Evolutionary conservation across 2,888 invertebrate species (phyloP), one percentile per base, ranked within the genome.

Genomic region (Drosophila acutilabella): DNA sequence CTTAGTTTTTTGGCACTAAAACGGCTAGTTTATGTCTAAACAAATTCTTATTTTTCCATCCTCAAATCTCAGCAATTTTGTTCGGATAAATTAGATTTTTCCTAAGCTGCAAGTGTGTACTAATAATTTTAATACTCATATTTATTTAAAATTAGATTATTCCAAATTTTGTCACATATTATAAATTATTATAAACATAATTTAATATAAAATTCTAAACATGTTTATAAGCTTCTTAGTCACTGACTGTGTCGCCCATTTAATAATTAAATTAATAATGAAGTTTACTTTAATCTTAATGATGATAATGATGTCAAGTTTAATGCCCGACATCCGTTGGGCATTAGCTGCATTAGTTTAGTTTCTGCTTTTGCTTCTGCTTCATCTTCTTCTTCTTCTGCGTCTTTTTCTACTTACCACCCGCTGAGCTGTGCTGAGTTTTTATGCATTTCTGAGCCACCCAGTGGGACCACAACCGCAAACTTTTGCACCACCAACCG

Each of bases 371-470:
- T 13, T 36, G 36, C 36, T 36, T 4, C 11, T 4, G 2, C 11
- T 11, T 13, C 36, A 0, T 36, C 36, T 36, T 36, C 13, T 36
- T 8, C 6, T 1, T 30, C 7, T 8, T 30, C 8, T 23, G 5
- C 23, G 4, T 23, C 40, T 41, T 16, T 16, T 18, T 47, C 30
- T 50, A 14, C 50, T 36, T 40, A 41, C 56, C 64, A 47, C 64
- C 72, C 60, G 66, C 59, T 65, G 56, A 56, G 58, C 58, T 8
- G 54, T 20, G 20, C 20, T 20, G 20, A 4, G 36, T 51, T 74
- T 80, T 79, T 59, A 64, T 83, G 84, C 88, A 86, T 83, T 75
- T 74, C 59, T 53, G 56, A 79, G 74, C 38, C 50, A 36, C 52
- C 36, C 57, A 51, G 44, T 41, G 18, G 48, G 56, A 45, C 20